A percentile compares a stretch with the other conserved stretches of the same genome.
phyloP scores from a whole-genome alignment of 2,888 invertebrate species.

The Nomada ferruginata region DNA sequence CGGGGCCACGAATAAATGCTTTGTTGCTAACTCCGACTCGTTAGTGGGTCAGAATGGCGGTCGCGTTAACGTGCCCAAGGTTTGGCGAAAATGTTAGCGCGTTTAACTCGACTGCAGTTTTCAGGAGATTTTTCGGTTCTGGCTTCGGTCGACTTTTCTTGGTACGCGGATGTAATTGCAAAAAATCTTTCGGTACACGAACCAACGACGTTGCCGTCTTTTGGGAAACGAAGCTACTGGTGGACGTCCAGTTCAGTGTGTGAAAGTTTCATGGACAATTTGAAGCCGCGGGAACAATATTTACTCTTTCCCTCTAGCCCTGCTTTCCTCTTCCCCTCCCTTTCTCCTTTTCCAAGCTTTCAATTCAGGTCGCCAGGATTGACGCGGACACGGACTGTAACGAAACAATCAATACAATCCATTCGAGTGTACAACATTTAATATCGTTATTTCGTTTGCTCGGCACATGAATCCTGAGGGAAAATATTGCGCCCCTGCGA shows the following conservation, averaged over 20 bases:
- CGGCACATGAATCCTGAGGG: neutral
- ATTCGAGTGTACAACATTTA: conserved; percentile 40
- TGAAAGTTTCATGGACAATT: conserved; percentile 33
- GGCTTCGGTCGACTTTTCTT: neutral
- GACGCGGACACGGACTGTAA: conserved; percentile 19
- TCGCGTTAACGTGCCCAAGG: neutral
- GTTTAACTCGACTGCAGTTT: neutral
- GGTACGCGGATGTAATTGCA: neutral
- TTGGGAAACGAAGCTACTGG: neutral
- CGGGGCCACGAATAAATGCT: conserved; percentile 20
- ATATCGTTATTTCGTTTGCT: conserved; percentile 42
- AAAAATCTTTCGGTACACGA: neutral
- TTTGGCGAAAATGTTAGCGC: neutral
- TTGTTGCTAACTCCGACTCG: conserved; percentile 32
- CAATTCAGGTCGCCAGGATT: conserved; percentile 28
- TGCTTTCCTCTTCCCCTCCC: neutral
- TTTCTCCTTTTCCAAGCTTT: neutral
- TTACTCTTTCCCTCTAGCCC: conserved; percentile 4
- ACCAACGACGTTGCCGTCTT: neutral
- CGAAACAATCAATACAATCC: conserved; percentile 52
- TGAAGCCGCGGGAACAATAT: conserved; percentile 3
- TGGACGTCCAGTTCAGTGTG: neutral
- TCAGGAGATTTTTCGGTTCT: neutral
- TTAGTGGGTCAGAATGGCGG: conserved; percentile 37
- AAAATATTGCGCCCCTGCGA: neutral